These are phyloP conservation scores for Platysteira castanea DNA, from an alignment of 2,113 vertebrate species.

Conservation along the genomic window DNA sequence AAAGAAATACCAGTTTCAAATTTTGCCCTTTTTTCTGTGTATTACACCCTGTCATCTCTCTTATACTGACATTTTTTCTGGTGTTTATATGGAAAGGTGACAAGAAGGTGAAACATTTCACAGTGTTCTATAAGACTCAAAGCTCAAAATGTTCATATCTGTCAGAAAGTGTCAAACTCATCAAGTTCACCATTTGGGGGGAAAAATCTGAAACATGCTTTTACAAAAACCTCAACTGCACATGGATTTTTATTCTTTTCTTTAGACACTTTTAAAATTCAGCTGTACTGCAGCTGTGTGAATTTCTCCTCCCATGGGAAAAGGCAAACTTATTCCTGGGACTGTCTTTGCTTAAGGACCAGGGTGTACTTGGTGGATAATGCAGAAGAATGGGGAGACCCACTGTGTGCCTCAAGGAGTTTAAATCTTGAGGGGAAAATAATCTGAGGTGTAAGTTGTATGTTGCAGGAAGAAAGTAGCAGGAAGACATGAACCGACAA, in stretches of 20 bases:
- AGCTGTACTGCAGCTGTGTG: not conserved
- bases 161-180: not conserved
- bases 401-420: not conserved
- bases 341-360: not conserved
- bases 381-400: not conserved
- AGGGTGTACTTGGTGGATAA: not conserved
- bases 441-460: not conserved
- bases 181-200: not conserved
- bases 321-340: not conserved
- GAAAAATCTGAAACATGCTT: not conserved
- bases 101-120: not conserved
- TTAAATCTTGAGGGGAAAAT: not conserved
- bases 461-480: not conserved
- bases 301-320: not conserved
- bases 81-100: not conserved
- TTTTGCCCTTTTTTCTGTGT: not conserved
- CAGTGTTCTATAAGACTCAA: not conserved
- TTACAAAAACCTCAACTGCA: not conserved
- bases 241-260: not conserved
- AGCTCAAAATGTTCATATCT: not conserved
- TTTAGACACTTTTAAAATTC: not conserved
- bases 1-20: not conserved
- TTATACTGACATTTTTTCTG: not conserved
- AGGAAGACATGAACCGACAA: not conserved
- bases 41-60: not conserved